Evolutionary conservation across 37 sponge, comb jelly and placozoan species (phyloP).

Genomic region (Crambe crambe): DNA sequence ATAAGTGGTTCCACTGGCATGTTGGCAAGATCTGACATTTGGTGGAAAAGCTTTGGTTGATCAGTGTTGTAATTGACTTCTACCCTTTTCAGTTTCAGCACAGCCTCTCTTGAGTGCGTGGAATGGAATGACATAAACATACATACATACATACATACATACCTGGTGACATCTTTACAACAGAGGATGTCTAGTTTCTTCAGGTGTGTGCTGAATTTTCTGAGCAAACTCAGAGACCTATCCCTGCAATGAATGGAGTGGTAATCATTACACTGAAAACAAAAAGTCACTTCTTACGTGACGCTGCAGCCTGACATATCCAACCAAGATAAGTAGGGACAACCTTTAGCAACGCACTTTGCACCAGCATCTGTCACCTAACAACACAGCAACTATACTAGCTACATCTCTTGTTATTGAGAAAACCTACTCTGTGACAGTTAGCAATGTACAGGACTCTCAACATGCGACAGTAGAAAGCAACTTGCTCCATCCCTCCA

Average conservation of each 20-base stretch:
- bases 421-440: slow-evolving; percentile 49
- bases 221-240: slow-evolving; percentile 54
- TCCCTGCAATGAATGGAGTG: slow-evolving; percentile 69
- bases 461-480: slow-evolving; percentile 79
- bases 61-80: slow-evolving; percentile 60
- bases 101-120: slow-evolving; percentile 37
- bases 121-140: neutral
- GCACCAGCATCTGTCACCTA: slow-evolving; percentile 83
- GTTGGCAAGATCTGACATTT: neutral
- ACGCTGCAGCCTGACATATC: slow-evolving; percentile 50
- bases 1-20: slow-evolving; percentile 38
- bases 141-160: neutral
- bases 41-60: slow-evolving; percentile 23
- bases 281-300: slow-evolving; percentile 51
- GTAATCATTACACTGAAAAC: too few species aligned
- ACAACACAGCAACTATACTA: neutral
- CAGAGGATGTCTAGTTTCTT: slow-evolving; percentile 55
- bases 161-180: slow-evolving; percentile 81
- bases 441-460: slow-evolving; percentile 44
- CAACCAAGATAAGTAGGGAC: slow-evolving; percentile 32
- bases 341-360: slow-evolving; percentile 79
- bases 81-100: slow-evolving; percentile 21
- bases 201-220: slow-evolving; percentile 51
- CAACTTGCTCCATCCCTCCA: slow-evolving; percentile 50
- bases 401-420: neutral